A percentile compares a stretch with the other conserved stretches of the same genome.
These are phyloP conservation scores for Euborellia annulipes DNA, from an alignment of 1,140 invertebrate species.

Conservation along the genomic window DNA sequence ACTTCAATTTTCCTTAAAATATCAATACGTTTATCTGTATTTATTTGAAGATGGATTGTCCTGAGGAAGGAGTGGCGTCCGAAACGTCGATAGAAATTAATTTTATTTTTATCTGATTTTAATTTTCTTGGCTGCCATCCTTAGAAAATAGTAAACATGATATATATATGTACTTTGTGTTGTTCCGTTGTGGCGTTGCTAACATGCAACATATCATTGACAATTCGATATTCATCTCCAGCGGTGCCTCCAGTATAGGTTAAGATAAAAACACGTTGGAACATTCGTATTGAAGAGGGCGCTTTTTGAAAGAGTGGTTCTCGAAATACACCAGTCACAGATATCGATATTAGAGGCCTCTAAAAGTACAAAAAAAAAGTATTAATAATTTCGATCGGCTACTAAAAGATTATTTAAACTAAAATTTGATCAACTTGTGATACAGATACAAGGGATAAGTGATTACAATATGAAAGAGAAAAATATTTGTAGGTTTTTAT, in stretches of 20 bases:
- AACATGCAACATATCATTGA: conserved; percentile 8
- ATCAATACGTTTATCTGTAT: too few relatives aligned
- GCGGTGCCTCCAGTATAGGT: too few relatives aligned
- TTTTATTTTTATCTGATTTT: background rate
- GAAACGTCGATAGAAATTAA: background rate
- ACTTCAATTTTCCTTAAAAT: too few relatives aligned
- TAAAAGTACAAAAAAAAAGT: background rate
- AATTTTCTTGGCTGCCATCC: too few relatives aligned
- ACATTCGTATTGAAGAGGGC: too few relatives aligned
- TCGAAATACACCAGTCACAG: conserved; percentile 7
- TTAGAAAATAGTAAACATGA: too few relatives aligned
- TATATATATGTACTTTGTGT: conserved; percentile 6
- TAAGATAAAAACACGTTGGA: too few relatives aligned
- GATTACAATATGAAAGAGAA: too few relatives aligned
- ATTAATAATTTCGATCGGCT: background rate
- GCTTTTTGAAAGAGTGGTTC: conserved; percentile 3
- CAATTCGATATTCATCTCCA: conserved; percentile 5
- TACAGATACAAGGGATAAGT: too few relatives aligned
- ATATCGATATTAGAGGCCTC: background rate
- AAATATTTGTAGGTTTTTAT: too few relatives aligned
- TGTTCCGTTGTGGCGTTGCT: conserved; percentile 9
- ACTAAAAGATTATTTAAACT: too few relatives aligned
- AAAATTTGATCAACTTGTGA: too few relatives aligned
- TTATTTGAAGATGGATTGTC: background rate
- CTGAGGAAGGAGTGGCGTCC: background rate